Conservation (phyloP, 1,140 invertebrate genomes). For the Drosophila insularis region DNA sequence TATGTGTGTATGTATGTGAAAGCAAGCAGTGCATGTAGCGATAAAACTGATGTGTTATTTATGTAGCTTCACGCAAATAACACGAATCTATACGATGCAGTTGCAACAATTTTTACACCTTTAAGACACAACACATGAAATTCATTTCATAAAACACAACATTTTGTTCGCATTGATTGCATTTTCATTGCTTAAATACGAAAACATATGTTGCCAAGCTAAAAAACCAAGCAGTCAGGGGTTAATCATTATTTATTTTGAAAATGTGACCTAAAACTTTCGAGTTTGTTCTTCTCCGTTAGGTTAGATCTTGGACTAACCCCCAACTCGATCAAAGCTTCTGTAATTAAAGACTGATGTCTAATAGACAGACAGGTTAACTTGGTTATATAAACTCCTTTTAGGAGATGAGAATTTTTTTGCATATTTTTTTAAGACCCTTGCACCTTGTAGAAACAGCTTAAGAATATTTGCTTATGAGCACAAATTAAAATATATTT, state of each 20-base stretch:
- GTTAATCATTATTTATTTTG: too few species aligned
- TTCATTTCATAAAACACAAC: neutral
- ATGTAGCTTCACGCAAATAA: neutral
- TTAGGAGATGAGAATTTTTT: neutral
- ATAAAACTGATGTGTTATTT: constrained; percentile 6
- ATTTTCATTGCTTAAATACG: too few species aligned
- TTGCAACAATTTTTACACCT: constrained; percentile 5
- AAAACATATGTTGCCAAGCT: too few species aligned
- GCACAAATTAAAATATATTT: too few species aligned
- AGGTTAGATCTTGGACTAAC: too few species aligned
- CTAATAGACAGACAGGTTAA: neutral
- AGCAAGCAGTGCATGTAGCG: constrained; percentile 8
- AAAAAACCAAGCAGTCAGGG: too few species aligned
- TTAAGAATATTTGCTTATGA: too few species aligned
- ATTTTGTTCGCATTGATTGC: neutral
- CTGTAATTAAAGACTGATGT: neutral
- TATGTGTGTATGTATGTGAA: neutral
- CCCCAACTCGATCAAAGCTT: too few species aligned
- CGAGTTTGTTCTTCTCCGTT: too few species aligned
- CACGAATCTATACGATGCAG: neutral
- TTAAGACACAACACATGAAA: neutral
- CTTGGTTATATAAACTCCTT: neutral
- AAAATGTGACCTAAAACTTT: too few species aligned
- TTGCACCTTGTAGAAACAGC: too few species aligned
- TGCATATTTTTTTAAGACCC: too few species aligned